A percentile compares a stretch with the other conserved stretches of the same genome.
Conservation (phyloP, 2,888 invertebrate species). For the Leptarthrus brevirostris region DNA sequence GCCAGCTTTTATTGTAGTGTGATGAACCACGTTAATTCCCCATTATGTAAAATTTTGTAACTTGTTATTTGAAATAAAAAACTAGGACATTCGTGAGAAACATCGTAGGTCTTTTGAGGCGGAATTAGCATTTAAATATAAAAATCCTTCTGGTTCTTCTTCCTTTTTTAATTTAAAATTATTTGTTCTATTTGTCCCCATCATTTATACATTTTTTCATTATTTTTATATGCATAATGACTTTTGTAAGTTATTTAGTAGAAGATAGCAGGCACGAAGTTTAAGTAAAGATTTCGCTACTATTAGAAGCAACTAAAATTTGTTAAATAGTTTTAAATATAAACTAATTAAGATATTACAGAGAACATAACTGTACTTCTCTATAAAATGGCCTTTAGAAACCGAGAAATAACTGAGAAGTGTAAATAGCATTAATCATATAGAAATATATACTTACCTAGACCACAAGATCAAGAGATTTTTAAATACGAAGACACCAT, state of each 20-base stretch:
- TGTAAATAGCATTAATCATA: neutral
- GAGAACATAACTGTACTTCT: neutral
- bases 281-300: neutral
- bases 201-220: neutral
- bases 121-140: no score
- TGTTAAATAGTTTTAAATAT: conserved; percentile 35
- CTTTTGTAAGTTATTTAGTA: no score
- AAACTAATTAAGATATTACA: neutral
- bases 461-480: neutral
- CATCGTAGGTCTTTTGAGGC: no score
- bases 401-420: neutral
- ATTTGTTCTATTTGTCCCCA: no score
- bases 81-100: no score
- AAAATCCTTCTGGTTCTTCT: no score
- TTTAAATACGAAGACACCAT: neutral
- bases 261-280: neutral
- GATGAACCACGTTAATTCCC: no score
- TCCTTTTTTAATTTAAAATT: no score
- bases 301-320: conserved; percentile 1
- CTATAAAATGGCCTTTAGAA: conserved; percentile 20
- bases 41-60: no score
- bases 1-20: no score
- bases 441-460: neutral
- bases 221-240: neutral
- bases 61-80: no score